phyloP scores from a whole-genome alignment of 2,113 vertebrate species.

The Pholis gunnellus region DNA sequence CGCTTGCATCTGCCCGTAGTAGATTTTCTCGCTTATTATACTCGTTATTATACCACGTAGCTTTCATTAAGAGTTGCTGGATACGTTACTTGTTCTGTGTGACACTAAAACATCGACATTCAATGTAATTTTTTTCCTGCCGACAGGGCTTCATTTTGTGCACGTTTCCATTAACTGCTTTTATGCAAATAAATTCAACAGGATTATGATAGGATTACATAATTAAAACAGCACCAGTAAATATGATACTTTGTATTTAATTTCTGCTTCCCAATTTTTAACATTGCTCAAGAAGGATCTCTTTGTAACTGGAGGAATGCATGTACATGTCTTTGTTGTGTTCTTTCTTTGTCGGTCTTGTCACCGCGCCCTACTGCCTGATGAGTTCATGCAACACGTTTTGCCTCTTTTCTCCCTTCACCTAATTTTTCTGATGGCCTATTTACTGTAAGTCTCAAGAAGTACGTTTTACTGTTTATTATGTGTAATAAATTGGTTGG shows the following conservation, averaged over 20 bases:
- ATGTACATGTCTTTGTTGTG: background rate
- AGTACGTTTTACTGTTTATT: too few species aligned
- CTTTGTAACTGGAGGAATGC: background rate
- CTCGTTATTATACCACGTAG: background rate
- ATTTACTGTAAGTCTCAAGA: too few species aligned
- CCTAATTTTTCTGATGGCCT: too few species aligned
- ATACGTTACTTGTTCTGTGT: too few species aligned
- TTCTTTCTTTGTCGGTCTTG: background rate
- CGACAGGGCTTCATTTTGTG: background rate
- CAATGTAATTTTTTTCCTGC: too few species aligned
- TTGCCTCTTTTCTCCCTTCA: background rate
- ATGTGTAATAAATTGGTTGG: too few species aligned
- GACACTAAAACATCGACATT: too few species aligned
- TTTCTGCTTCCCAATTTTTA: too few species aligned
- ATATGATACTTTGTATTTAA: background rate
- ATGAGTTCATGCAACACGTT: background rate
- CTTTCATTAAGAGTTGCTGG: background rate
- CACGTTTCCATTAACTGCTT: background rate
- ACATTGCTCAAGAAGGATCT: background rate
- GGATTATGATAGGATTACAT: background rate
- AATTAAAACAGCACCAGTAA: background rate
- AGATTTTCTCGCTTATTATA: too few species aligned
- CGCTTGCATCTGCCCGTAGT: too few species aligned
- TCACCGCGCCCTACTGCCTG: background rate
- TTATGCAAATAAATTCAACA: background rate